These are phyloP conservation scores for Drosophila kepulauana DNA, from an alignment of 1,140 invertebrate genomes.

Conservation along the genomic window DNA sequence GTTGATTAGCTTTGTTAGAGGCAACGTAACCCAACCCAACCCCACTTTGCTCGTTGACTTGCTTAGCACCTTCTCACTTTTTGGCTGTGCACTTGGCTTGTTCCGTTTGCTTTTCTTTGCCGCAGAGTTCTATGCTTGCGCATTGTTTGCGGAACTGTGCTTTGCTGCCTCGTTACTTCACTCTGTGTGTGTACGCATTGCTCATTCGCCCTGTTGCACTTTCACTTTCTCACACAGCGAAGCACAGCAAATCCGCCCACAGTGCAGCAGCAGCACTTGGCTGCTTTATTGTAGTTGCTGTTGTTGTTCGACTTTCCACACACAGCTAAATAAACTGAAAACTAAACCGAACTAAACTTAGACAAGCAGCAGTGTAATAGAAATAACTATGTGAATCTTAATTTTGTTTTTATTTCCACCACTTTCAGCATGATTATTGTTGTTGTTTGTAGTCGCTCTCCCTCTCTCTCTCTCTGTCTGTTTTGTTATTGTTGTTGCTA, in stretches of 20 bases:
- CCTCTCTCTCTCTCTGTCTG: neutral
- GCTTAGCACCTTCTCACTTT: neutral
- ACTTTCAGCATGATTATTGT: conserved; percentile 2
- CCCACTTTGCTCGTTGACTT: neutral
- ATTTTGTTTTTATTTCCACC: conserved; percentile 26
- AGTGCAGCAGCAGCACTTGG: neutral
- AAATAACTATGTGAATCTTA: conserved; percentile 43
- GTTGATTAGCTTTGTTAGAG: conserved; percentile 1
- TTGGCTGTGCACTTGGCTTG: neutral
- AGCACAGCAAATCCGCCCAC: neutral
- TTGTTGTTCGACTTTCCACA: conserved; percentile 4
- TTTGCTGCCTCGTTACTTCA: neutral
- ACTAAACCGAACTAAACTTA: conserved; percentile 30
- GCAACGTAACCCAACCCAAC: neutral
- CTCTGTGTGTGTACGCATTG: neutral
- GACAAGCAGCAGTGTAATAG: conserved; percentile 29
- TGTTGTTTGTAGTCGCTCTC: neutral
- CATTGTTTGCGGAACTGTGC: neutral
- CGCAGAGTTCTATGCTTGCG: neutral
- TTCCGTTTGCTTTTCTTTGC: neutral
- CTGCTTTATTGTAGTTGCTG: neutral
- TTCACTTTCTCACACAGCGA: conserved; percentile 30
- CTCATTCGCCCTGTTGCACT: conserved; percentile 39
- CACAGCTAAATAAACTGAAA: conserved; percentile 20
- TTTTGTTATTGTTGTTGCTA: conserved; percentile 11